phyloP scores from a whole-genome alignment of 2,888 invertebrate genomes.

The Bhutanitis thaidina region DNA sequence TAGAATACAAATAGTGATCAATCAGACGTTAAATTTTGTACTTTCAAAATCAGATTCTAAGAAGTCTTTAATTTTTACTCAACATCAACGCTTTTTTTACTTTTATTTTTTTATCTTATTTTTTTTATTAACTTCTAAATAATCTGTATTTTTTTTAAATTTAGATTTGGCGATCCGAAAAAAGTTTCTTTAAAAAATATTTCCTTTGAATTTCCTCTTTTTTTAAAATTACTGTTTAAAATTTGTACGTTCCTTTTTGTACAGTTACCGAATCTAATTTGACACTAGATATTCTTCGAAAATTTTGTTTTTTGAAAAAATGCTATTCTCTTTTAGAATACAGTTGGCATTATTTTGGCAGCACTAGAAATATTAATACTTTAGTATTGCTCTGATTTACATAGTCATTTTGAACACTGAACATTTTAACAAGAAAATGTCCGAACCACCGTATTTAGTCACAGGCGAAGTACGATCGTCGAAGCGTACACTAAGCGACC shows the following conservation, averaged over 20 bases:
- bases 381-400: conserved; percentile 80
- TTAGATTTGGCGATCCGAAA: conserved; percentile 79
- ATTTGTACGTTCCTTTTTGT: conserved; percentile 78
- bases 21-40: conserved; percentile 74
- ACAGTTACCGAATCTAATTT: conserved; percentile 79
- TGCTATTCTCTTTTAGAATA: conserved; percentile 63
- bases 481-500: conserved; percentile 62
- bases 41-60: conserved; percentile 78
- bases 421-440: conserved; percentile 52
- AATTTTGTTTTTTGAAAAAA: conserved; percentile 68
- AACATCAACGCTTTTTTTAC: conserved; percentile 67
- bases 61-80: conserved; percentile 74
- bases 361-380: conserved; percentile 78
- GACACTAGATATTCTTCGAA: conserved; percentile 76
- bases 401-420: conserved; percentile 76
- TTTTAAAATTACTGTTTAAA: conserved; percentile 73
- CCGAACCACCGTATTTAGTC: conserved; percentile 40
- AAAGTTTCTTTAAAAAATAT: conserved; percentile 79
- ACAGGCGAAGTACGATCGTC: conserved; percentile 59
- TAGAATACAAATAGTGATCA: conserved; percentile 69
- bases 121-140: conserved; percentile 73
- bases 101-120: conserved; percentile 36
- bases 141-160: conserved; percentile 67
- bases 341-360: conserved; percentile 78
- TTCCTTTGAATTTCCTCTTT: conserved; percentile 54